Conservation (phyloP, 1,140 invertebrate species). For the Pararge aegeria region DNA sequence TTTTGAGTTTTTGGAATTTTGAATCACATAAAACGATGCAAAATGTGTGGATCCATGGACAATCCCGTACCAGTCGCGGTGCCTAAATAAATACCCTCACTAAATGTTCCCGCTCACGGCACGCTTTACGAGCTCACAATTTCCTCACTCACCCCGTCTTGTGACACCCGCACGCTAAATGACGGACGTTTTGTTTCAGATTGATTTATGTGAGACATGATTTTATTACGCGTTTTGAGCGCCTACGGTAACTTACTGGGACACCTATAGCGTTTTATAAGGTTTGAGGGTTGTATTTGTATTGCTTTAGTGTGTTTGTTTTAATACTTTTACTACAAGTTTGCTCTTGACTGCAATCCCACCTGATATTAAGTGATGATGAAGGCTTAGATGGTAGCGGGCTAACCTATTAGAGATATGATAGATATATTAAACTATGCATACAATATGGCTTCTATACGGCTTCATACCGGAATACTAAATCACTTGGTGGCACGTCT, state of each 20-base stretch:
- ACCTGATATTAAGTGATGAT: too few relatives aligned
- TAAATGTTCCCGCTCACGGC: constrained; percentile 62
- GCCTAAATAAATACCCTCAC: constrained; percentile 73
- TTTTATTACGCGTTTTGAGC: constrained; percentile 23
- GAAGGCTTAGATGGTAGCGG: too few relatives aligned
- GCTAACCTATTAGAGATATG: too few relatives aligned
- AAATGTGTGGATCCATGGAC: constrained; percentile 27
- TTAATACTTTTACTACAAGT: too few relatives aligned
- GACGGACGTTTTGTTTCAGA: constrained; percentile 37
- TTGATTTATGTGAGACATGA: constrained; percentile 43
- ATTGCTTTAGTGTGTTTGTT: too few relatives aligned
- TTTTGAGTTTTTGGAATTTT: too few relatives aligned
- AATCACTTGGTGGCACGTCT: too few relatives aligned
- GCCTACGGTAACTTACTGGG: background rate
- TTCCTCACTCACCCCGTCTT: constrained; percentile 44
- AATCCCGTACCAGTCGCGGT: constrained; percentile 53
- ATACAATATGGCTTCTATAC: too few relatives aligned
- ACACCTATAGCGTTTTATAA: constrained; percentile 9
- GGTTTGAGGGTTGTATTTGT: constrained; percentile 7
- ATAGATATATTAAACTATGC: too few relatives aligned
- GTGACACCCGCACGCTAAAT: constrained; percentile 38
- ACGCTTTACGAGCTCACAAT: constrained; percentile 60
- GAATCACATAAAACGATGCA: constrained; percentile 6
- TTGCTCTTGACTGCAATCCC: too few relatives aligned
- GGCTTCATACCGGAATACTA: too few relatives aligned